phyloP scores from a whole-genome alignment of 2,888 invertebrate genomes.

The Euzophera pinguis region DNA sequence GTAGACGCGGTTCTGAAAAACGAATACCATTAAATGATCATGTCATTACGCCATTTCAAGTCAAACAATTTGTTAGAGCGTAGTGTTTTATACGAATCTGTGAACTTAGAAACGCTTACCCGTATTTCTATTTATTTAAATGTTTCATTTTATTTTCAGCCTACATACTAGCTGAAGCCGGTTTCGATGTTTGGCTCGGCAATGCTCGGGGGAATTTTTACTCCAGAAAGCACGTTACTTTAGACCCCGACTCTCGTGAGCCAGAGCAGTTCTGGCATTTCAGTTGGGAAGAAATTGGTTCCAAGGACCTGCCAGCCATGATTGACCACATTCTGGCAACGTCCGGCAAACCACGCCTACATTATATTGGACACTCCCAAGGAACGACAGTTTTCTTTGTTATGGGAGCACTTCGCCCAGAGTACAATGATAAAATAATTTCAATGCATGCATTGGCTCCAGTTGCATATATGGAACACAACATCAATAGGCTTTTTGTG shows the following conservation, averaged over 20 bases:
- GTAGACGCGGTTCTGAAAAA: too few relatives aligned
- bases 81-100: too few relatives aligned
- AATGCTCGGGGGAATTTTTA: slow-evolving; percentile 87
- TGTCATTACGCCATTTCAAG: background rate
- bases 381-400: slow-evolving; percentile 82
- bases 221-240: slow-evolving; percentile 71
- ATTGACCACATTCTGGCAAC: slow-evolving; percentile 82
- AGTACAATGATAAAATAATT: slow-evolving; percentile 82
- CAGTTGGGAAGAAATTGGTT: slow-evolving; percentile 90
- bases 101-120: too few relatives aligned
- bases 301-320: slow-evolving; percentile 86
- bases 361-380: slow-evolving; percentile 89
- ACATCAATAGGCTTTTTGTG: slow-evolving; percentile 62
- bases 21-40: too few relatives aligned
- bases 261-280: slow-evolving; percentile 79
- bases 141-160: slow-evolving; percentile 30
- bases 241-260: slow-evolving; percentile 40
- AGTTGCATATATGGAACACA: slow-evolving; percentile 77
- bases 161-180: slow-evolving; percentile 78
- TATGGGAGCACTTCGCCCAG: slow-evolving; percentile 80
- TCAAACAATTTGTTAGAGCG: too few relatives aligned
- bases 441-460: slow-evolving; percentile 83
- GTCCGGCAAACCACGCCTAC: slow-evolving; percentile 80
- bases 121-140: too few relatives aligned
- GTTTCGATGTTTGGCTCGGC: slow-evolving; percentile 88